Conservation (phyloP, 2,888 invertebrate genomes). For the Smittia sp. region DNA sequence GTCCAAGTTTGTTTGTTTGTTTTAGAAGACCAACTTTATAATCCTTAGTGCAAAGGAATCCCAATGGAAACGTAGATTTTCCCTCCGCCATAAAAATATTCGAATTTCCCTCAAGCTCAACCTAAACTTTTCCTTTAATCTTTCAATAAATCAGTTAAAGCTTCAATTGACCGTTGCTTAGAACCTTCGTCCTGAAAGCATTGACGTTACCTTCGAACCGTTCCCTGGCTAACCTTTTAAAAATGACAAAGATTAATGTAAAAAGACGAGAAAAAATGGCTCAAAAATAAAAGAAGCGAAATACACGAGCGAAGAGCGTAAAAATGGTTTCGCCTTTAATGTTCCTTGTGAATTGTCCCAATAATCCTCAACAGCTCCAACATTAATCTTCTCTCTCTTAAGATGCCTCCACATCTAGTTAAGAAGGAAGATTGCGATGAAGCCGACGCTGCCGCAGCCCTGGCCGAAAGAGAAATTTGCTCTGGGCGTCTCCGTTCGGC, state of each 20-base stretch:
- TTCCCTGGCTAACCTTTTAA: constrained; percentile 15
- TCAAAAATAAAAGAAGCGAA: constrained; percentile 36
- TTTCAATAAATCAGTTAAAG: too few species aligned
- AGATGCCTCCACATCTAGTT: constrained; percentile 20
- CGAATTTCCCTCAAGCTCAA: background rate
- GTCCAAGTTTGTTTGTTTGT: too few species aligned
- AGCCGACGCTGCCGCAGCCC: background rate
- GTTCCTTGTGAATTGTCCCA: constrained; percentile 41
- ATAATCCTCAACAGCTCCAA: constrained; percentile 40
- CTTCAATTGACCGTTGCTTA: too few species aligned
- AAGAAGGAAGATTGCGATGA: background rate
- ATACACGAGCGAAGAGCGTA: constrained; percentile 27
- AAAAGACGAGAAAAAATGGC: constrained; percentile 41
- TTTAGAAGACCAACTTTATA: too few species aligned
- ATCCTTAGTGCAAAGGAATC: too few species aligned
- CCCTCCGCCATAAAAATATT: background rate
- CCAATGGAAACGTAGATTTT: too few species aligned
- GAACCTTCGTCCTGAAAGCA: too few species aligned
- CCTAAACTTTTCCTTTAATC: background rate
- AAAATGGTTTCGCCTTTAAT: constrained; percentile 34
- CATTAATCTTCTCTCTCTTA: constrained; percentile 40
- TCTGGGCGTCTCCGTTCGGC: constrained; percentile 21
- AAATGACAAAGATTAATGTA: constrained; percentile 41
- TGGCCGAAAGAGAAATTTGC: constrained; percentile 28
- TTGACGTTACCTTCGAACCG: background rate